Base-by-base conservation (phyloP, 2,888 invertebrate genomes). In the Sabellastarte sp. region DNA sequence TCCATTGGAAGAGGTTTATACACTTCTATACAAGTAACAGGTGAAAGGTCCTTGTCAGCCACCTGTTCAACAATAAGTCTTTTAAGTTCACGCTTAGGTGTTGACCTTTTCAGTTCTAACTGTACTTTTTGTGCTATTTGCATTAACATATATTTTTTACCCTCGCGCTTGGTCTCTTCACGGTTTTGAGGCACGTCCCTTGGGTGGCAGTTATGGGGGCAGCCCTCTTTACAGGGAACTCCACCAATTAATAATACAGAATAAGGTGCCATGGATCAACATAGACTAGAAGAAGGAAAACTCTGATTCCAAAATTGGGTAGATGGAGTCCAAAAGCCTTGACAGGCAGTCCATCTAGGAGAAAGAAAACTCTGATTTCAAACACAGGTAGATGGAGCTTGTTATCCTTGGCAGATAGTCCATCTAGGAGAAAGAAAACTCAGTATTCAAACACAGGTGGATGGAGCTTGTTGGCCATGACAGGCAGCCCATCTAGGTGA, bases 171-270 rank as follows among this genome's bases (percentile, higher is more conserved):
- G 53, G 53, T 10, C 53, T 53, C 5, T n/a, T n/a, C 24, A 53
- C 53, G 53, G 53, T 26, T 10, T 53, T 53, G 53, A 26, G 26
- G 53, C 53, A 26, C 53, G 53, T 53, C 53, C 53, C 28, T 26
- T 26, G 53, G 53, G 53, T 53, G 53, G 53, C 53, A 26, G 53
- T 90, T 10, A 53, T 53, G 53, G 53, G 28, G 53, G 53, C 5
- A 53, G 53, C 53, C 53, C 53, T 53, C 53, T 26, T 53, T 26
- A 5, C 20, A 26, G 53, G 20, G 53, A 26, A 5, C 24, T 26
- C 15, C 53, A 53, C 53, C 26, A 26, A 53, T n/a, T n/a, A n/a
- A 53, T 53, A 53, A 53, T 53, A 53, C 28, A 26, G 20, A 53
- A 53, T 53, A 53, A 53, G 26, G 53, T 53, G 53, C 26, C 53